Conservation (phyloP, 1,140 invertebrate species). For the Achroia grisella region DNA sequence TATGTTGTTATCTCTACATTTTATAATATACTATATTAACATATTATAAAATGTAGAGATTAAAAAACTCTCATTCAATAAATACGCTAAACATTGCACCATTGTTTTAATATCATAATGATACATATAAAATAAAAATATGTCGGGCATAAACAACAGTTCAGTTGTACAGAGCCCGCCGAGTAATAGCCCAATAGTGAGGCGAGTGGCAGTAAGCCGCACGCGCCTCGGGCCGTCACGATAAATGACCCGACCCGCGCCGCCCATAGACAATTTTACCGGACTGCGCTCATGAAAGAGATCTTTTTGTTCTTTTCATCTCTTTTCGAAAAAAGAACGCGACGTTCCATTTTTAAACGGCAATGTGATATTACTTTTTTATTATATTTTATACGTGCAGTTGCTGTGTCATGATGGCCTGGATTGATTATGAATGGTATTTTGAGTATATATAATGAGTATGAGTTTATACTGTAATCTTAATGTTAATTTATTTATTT, state of each 20-base stretch:
- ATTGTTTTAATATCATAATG: background rate
- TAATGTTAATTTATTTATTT: no score
- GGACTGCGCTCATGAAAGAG: slow-evolving; percentile 36
- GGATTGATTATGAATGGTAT: no score
- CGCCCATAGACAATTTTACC: slow-evolving; percentile 56
- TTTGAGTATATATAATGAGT: no score
- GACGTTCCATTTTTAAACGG: background rate
- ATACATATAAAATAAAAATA: slow-evolving; percentile 6
- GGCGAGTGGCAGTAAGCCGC: slow-evolving; percentile 37
- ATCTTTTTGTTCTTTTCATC: slow-evolving; percentile 26
- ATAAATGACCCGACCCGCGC: slow-evolving; percentile 42
- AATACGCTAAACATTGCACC: no score
- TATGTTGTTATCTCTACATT: no score
- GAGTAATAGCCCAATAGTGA: slow-evolving; percentile 39
- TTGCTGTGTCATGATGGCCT: no score
- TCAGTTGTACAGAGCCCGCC: slow-evolving; percentile 4
- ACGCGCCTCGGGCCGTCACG: slow-evolving; percentile 48
- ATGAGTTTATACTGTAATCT: no score
- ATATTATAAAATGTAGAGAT: no score
- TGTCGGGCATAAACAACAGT: slow-evolving; percentile 9
- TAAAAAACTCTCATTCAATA: no score
- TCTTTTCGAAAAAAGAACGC: slow-evolving; percentile 16
- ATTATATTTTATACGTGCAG: no score
- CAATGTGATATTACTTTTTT: background rate
- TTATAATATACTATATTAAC: no score